A percentile compares a stretch with the other conserved stretches of the same genome.
Conservation (phyloP, 1,140 invertebrate species). For the Plutomurus gul region DNA sequence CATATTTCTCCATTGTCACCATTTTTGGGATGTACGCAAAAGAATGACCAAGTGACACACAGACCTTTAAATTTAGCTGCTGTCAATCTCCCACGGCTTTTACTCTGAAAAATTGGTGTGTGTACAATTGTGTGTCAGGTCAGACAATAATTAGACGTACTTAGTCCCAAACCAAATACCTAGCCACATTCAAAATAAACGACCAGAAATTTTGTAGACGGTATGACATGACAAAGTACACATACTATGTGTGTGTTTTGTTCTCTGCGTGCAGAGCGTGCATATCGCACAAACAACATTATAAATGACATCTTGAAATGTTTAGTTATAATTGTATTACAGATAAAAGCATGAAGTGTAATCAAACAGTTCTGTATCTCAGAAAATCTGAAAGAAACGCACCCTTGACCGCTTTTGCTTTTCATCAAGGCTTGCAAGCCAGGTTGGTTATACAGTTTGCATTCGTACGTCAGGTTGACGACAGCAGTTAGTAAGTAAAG, state of each 20-base stretch:
- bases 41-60: neutral
- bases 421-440: neutral
- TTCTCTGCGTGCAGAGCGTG: neutral
- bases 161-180: neutral
- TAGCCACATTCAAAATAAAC: neutral
- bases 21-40: neutral
- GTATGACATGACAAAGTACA: conserved; percentile 3
- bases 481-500: neutral
- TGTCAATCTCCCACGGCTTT: neutral
- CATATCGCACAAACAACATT: too few species aligned
- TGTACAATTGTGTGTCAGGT: neutral
- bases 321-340: neutral
- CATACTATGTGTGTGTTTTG: neutral
- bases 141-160: neutral
- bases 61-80: neutral
- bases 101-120: neutral
- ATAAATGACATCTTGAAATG: conserved; percentile 1
- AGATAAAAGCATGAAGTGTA: conserved; percentile 10
- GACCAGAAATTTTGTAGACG: neutral
- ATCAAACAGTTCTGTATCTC: neutral
- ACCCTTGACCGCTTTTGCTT: conserved; percentile 19
- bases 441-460: neutral
- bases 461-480: neutral
- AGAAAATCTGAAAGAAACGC: conserved; percentile 4
- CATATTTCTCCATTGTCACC: too few species aligned